These are phyloP conservation scores for Megaustenia siamemsis DNA, from an alignment of 2,888 invertebrate genomes.

Conservation along the genomic window DNA sequence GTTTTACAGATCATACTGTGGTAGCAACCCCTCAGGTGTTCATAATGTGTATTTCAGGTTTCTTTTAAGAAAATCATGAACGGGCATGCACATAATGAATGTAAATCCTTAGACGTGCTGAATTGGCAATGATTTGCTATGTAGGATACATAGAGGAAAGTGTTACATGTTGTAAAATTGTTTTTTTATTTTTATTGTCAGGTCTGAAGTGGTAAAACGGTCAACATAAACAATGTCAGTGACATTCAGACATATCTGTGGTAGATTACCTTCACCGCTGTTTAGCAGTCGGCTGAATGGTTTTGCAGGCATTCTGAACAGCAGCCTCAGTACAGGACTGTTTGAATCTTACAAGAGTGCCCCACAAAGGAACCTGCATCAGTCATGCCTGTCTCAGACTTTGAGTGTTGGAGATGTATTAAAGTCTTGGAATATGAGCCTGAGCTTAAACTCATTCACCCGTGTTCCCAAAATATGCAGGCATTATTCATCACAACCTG, in stretches of 20 bases:
- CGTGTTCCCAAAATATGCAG: neutral
- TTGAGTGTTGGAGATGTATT: neutral
- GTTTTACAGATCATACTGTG: too few relatives aligned
- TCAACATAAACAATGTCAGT: neutral
- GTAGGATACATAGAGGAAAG: too few relatives aligned
- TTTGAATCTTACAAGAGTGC: neutral
- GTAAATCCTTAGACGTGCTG: too few relatives aligned
- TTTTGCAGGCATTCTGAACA: neutral
- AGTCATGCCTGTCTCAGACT: neutral
- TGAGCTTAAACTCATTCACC: neutral
- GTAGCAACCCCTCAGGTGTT: too few relatives aligned
- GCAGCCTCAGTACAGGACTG: neutral
- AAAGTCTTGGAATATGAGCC: neutral
- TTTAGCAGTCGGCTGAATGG: neutral
- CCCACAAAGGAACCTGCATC: neutral
- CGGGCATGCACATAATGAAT: too few relatives aligned
- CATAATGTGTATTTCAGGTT: too few relatives aligned
- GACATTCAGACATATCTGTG: neutral
- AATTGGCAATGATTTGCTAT: too few relatives aligned
- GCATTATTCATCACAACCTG: slow-evolving; percentile 18
- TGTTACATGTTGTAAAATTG: too few relatives aligned
- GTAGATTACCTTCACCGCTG: neutral
- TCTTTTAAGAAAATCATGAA: too few relatives aligned
- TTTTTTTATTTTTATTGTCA: too few relatives aligned
- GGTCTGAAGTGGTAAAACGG: too few relatives aligned